Base-by-base conservation (phyloP, 2,888 invertebrate genomes). In the Xylota sylvarum region DNA sequence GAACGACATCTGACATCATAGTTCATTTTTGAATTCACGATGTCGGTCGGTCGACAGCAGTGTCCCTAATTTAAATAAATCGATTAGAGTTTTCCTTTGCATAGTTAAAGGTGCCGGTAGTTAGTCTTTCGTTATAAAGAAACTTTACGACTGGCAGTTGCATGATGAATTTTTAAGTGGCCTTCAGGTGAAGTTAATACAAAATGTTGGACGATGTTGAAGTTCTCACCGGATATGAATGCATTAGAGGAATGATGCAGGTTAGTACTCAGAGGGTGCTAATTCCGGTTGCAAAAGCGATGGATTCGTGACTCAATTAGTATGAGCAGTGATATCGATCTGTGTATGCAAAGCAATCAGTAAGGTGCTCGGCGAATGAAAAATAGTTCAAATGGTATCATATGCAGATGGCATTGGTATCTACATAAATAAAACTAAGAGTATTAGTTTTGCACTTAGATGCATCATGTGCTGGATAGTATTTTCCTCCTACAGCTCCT, bases 1-100 rank as follows among this genome's bases (percentile, higher is more conserved):
- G 32, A 72, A 35, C 64, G 78, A 78, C 72, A 65, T 78, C 82
- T 83, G 82, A 83, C 82, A 83, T 83, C 78, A 83, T 78, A 50
- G 56, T 50, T 72, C 32, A 37, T 37, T 46, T 65, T 50, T 72
- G 30, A 70, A 60, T 40, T 37, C 43, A 76, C 76, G 56, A 64
- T 69, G 23, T 23, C 9, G 76, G n/a, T 55, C 9, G 37, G 40
- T 23, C 32, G 62, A n/a, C 19, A 40, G 17, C 12, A 17, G 43
- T 10, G 32, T 55, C 58, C 62, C 43, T 40, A 60, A 78, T 78
- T 78, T 78, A 37, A 78, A 78, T 78, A 78, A 78, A 52, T 70
- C 78, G 69, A 69, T 78, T 52, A 12, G 50, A 69, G 27, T 50
- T 64, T 64, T 23, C 37, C 14, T 67, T 27, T 9, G 17, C 27